These are phyloP conservation scores for Brachionus angularis DNA, from an alignment of 1,140 invertebrate genomes.

Conservation along the genomic window DNA sequence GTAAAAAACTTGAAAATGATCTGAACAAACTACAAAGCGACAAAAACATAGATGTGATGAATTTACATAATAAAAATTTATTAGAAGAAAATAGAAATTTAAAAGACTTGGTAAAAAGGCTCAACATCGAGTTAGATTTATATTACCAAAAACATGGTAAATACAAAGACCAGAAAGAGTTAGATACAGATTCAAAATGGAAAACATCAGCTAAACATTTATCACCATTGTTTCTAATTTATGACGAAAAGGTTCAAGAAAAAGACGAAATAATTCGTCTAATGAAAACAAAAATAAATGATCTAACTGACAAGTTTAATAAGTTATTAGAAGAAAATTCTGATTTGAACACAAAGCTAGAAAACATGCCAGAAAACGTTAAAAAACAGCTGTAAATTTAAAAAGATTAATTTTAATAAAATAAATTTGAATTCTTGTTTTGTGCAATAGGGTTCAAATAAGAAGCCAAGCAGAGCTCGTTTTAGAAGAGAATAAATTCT, in stretches of 20 bases:
- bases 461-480: slow-evolving; percentile 34
- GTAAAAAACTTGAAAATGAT: slow-evolving; percentile 23
- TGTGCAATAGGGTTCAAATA: slow-evolving; percentile 18
- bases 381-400: slow-evolving; percentile 29
- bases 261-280: slow-evolving; percentile 26
- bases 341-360: slow-evolving; percentile 3
- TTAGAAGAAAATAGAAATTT: slow-evolving; percentile 16
- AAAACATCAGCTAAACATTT: background rate
- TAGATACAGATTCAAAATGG: too few relatives aligned
- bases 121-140: background rate
- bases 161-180: too few relatives aligned
- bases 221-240: slow-evolving; percentile 10
- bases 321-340: slow-evolving; percentile 26
- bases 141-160: slow-evolving; percentile 11
- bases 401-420: background rate
- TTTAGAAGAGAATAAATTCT: slow-evolving; percentile 33
- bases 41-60: background rate
- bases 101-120: background rate
- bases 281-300: slow-evolving; percentile 8
- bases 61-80: background rate
- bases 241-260: slow-evolving; percentile 31
- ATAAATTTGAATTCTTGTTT: background rate
- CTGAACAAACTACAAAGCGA: background rate
- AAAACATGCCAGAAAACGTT: slow-evolving; percentile 17
- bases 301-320: background rate